Evolutionary conservation across 2,888 invertebrate species (phyloP).

Genomic region (Teleogryllus oceanicus): DNA sequence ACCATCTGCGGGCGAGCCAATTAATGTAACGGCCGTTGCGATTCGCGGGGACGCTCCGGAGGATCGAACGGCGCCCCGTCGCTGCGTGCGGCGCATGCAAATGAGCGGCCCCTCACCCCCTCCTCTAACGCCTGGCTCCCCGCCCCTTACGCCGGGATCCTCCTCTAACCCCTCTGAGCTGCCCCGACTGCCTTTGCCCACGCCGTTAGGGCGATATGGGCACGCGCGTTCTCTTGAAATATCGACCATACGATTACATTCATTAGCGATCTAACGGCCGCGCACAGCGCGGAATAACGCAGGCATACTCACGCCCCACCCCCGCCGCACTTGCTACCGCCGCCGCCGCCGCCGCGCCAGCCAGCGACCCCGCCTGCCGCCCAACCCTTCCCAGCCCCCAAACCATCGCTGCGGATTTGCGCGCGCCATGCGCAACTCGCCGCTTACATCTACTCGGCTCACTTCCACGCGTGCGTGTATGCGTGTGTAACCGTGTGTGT

Average conservation of each 20-base stretch:
- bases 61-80: neutral
- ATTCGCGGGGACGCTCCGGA: neutral
- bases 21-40: neutral
- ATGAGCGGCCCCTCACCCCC: neutral
- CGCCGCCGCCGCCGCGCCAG: neutral
- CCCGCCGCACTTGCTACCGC: neutral
- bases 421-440: neutral
- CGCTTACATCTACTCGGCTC: no score
- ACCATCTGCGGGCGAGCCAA: neutral
- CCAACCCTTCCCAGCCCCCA: neutral
- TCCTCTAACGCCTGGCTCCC: neutral
- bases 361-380: neutral
- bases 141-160: neutral
- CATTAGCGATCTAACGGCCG: neutral
- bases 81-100: neutral
- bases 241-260: conserved; percentile 18
- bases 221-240: neutral
- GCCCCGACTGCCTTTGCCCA: neutral
- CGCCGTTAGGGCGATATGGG: conserved; percentile 18
- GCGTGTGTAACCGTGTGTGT: neutral
- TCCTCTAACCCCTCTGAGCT: neutral
- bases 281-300: neutral
- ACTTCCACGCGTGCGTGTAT: no score
- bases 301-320: no score
- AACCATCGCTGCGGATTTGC: neutral